Base-by-base conservation (phyloP, 2,113 vertebrate genomes). In the Chloropsis hardwickii region DNA sequence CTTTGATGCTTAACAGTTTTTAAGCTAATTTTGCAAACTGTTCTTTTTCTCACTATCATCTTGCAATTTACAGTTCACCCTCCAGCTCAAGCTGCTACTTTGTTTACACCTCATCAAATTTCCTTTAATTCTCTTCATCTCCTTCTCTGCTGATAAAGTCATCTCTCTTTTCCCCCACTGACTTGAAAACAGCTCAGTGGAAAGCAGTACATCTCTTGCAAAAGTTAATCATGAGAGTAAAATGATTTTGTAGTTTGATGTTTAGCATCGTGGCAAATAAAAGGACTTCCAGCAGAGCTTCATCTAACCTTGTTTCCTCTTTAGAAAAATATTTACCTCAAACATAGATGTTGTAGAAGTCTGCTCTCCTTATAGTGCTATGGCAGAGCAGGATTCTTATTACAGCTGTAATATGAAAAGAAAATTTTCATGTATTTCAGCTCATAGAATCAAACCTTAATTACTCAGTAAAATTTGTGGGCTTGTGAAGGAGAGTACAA, bases 51-150 rank as follows among this genome's bases (percentile, higher is more conserved):
- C 54, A 50, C 42, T n/a, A 45, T 16, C 51, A 7, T 58, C 57
- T 79, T 90, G 35, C 25, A 85, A 92, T 61, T 91, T 87, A 47
- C 39, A 93, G 58, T n/a, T 91, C 91, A 85, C n/a, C 47, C 84
- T 91, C 45, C 27, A 73, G 70, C 54, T 95, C 74, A 93, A 78
- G 42, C 29, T 91, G 62, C 71, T 88, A 39, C 10, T 88, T 88
- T 90, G 66, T 80, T 95, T 95, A 86, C 25, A 88, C 6, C 47
- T 90, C 81, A 91, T 82, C 62, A 87, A 54, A 39, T 92, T 70
- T 72, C 78, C 39, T 95, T 91, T 89, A 76, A 61, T 81, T 92
- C 37, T 88, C n/a, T 85, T 92, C 19, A 64, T 86, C 60, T 93
- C 31, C 11, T 90, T 70, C 72, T 79, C 84, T 47, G 33, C 5